Conservation (phyloP, 2,888 invertebrate genomes). For the Harpalus rufipes region DNA sequence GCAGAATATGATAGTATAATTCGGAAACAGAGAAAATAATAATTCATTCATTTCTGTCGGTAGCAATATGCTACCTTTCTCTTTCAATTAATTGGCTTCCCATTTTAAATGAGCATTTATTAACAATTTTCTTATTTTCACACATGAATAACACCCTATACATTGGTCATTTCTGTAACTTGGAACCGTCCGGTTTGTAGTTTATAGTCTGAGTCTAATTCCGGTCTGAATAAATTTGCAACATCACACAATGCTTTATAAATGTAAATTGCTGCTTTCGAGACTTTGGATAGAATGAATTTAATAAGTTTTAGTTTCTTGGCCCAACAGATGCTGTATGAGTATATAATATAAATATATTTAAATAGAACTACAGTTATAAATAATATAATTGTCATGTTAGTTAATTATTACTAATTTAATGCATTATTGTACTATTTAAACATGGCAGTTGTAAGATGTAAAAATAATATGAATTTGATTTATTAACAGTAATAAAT, state of each 20-base stretch:
- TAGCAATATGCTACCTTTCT: too few relatives aligned
- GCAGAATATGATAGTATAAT: too few relatives aligned
- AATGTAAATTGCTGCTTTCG: not conserved
- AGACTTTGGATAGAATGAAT: not conserved
- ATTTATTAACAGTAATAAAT: too few relatives aligned
- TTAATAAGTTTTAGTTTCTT: not conserved
- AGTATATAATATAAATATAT: not conserved
- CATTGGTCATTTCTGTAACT: not conserved
- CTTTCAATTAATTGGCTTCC: too few relatives aligned
- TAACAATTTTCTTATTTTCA: not conserved
- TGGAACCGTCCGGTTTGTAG: not conserved
- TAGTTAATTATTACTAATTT: too few relatives aligned
- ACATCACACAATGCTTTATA: conserved; percentile 2
- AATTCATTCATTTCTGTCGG: too few relatives aligned
- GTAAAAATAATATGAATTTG: too few relatives aligned
- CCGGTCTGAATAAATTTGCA: conserved; percentile 3
- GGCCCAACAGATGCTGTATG: not conserved
- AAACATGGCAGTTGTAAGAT: too few relatives aligned
- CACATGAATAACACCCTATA: not conserved
- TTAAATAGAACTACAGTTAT: not conserved
- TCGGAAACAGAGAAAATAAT: too few relatives aligned
- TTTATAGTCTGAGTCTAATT: not conserved
- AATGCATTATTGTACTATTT: too few relatives aligned
- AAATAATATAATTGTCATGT: not conserved
- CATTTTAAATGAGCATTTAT: too few relatives aligned